Evolutionary conservation across 2,113 vertebrate species (phyloP).

Genomic region (Cettia cetti): DNA sequence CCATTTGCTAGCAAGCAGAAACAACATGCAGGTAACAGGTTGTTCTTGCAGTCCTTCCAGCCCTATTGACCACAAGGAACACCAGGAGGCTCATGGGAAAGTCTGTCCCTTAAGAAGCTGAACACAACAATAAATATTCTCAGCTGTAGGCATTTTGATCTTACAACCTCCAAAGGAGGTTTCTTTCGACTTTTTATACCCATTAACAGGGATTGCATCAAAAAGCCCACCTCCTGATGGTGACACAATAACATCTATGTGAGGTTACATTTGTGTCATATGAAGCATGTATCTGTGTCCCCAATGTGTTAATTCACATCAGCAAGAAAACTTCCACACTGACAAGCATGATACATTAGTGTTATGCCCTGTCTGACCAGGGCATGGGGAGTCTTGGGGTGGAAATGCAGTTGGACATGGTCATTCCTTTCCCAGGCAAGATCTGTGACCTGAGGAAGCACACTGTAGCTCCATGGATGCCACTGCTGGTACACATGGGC

Average conservation of each 20-base stretch:
- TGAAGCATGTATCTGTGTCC: not conserved
- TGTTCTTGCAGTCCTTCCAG: not conserved
- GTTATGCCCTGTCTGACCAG: not conserved
- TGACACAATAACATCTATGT: not conserved
- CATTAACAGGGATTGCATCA: not conserved
- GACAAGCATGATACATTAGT: not conserved
- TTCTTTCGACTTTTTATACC: not conserved
- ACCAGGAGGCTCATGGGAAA: not conserved
- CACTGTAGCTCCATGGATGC: fast-evolving
- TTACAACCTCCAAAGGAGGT: not conserved
- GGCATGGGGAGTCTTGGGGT: not conserved
- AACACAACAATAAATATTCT: not conserved
- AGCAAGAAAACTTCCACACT: not conserved
- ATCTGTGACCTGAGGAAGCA: not conserved
- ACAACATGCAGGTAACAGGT: not conserved
- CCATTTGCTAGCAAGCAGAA: not conserved
- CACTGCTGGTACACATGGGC: not conserved
- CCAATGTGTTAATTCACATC: not conserved
- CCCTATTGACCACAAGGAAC: not conserved
- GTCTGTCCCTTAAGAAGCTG: not conserved
- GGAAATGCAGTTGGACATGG: fast-evolving
- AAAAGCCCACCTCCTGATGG: not conserved
- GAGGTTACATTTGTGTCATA: not conserved
- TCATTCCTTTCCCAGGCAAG: not conserved
- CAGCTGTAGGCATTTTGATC: not conserved